Evolutionary conservation across 2,888 invertebrate genomes (phyloP).

Genomic region (Aquatica leii): DNA sequence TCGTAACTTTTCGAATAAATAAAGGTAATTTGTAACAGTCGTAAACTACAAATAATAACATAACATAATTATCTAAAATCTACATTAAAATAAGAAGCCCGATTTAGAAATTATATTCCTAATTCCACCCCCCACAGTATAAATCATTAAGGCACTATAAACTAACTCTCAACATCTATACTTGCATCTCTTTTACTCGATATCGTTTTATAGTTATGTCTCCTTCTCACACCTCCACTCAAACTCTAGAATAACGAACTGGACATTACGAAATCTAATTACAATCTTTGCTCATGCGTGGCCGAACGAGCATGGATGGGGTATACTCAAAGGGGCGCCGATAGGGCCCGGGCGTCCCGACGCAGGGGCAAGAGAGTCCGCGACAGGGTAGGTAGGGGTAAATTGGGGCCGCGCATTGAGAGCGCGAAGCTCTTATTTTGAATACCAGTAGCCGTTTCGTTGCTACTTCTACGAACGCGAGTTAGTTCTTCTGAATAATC

Average conservation of each 20-base stretch:
- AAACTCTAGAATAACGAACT: slow-evolving; percentile 57
- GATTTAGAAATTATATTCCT: slow-evolving; percentile 37
- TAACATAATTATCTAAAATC: slow-evolving; percentile 36
- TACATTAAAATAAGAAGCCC: slow-evolving; percentile 36
- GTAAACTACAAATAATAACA: slow-evolving; percentile 18
- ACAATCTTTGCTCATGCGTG: slow-evolving; percentile 64
- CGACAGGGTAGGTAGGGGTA: slow-evolving; percentile 58
- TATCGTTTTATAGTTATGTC: slow-evolving; percentile 11
- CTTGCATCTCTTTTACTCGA: slow-evolving; percentile 22
- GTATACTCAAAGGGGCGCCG: slow-evolving; percentile 55
- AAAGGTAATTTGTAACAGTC: no score
- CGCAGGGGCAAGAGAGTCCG: slow-evolving; percentile 50
- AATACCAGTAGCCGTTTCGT: slow-evolving; percentile 42
- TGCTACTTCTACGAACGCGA: slow-evolving; percentile 37
- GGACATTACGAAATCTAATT: slow-evolving; percentile 65
- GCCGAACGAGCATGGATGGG: slow-evolving; percentile 54
- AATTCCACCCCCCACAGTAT: slow-evolving; percentile 32
- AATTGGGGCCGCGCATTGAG: slow-evolving; percentile 42
- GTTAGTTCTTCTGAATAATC: slow-evolving; percentile 39
- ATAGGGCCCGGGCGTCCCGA: slow-evolving; percentile 46
- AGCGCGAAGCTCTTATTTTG: slow-evolving; percentile 43
- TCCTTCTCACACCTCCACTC: slow-evolving; percentile 39
- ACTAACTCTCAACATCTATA: slow-evolving; percentile 34
- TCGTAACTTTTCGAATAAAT: no score
- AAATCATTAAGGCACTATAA: slow-evolving; percentile 39